Evolutionary conservation across 1,140 invertebrate genomes (phyloP).

Genomic region (Halyomorpha halys): DNA sequence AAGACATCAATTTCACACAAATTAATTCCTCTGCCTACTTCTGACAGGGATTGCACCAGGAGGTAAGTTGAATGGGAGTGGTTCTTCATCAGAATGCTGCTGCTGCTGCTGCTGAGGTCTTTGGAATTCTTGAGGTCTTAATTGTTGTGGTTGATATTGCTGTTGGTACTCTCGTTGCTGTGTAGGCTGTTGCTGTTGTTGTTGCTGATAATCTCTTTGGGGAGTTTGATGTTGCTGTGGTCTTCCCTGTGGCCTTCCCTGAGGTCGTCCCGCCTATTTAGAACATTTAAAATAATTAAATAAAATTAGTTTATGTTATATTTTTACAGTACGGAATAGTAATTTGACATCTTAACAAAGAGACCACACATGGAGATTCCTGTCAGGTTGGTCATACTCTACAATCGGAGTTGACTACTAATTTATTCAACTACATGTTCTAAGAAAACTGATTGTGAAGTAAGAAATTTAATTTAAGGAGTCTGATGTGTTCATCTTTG

Average conservation of each 20-base stretch:
- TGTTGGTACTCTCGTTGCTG: constrained; percentile 28
- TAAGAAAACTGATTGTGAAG: too few species aligned
- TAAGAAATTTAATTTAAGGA: too few species aligned
- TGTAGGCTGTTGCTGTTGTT: constrained; percentile 26
- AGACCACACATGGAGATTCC: too few species aligned
- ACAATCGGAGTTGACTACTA: too few species aligned
- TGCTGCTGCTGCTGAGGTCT: constrained; percentile 23
- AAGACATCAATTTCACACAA: neutral
- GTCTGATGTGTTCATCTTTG: too few species aligned
- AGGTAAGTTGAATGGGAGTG: constrained; percentile 25
- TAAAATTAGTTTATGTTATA: neutral
- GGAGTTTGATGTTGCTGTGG: constrained; percentile 10
- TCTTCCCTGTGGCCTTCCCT: constrained; percentile 27
- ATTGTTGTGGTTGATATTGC: constrained; percentile 23
- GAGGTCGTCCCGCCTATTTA: constrained; percentile 4
- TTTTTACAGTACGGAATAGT: too few species aligned
- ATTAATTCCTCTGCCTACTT: constrained; percentile 12
- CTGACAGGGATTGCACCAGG: constrained; percentile 27
- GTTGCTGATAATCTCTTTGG: constrained; percentile 26
- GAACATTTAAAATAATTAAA: neutral
- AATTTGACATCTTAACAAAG: too few species aligned
- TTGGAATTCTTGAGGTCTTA: constrained; percentile 24
- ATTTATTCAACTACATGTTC: too few species aligned
- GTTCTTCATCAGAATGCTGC: constrained; percentile 19
- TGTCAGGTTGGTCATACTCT: too few species aligned